A percentile compares a stretch with the other conserved stretches of the same genome.
Evolutionary conservation across 2,888 invertebrate genomes (phyloP).

Genomic region (Galerucella nymphaeae): DNA sequence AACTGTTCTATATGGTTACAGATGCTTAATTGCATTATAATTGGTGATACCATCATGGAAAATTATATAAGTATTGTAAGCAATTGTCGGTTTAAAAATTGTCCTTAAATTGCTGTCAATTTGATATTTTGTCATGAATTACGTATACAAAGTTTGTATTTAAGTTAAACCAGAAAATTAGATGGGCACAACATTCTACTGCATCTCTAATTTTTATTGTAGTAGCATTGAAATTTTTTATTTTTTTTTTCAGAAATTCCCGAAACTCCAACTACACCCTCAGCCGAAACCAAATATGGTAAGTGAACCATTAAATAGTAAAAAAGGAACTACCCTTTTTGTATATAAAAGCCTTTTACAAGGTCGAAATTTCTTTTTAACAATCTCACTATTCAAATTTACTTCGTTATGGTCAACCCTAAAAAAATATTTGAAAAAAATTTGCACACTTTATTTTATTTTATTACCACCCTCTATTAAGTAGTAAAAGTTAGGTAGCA

Average conservation of each 20-base stretch:
- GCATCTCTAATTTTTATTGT: background rate
- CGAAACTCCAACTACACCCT: slow-evolving; percentile 57
- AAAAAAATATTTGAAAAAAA: slow-evolving; percentile 40
- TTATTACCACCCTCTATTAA: slow-evolving; percentile 20
- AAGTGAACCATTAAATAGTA: slow-evolving; percentile 50
- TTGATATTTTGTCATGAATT: background rate
- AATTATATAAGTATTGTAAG: slow-evolving; percentile 43
- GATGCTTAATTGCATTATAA: slow-evolving; percentile 58
- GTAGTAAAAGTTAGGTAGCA: slow-evolving; percentile 6
- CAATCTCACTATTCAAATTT: slow-evolving; percentile 36
- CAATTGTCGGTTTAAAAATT: slow-evolving; percentile 26
- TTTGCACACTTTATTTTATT: slow-evolving; percentile 41
- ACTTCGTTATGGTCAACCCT: slow-evolving; percentile 32
- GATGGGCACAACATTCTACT: too few species aligned
- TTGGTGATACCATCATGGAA: slow-evolving; percentile 53
- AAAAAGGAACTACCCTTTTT: slow-evolving; percentile 40
- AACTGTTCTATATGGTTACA: slow-evolving; percentile 20
- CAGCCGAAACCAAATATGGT: slow-evolving; percentile 61
- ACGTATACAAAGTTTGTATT: background rate
- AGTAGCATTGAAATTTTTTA: slow-evolving; percentile 40
- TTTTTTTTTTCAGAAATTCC: slow-evolving; percentile 60
- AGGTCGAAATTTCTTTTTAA: slow-evolving; percentile 43
- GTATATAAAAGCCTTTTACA: slow-evolving; percentile 4
- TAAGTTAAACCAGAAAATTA: too few species aligned
- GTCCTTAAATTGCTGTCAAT: background rate